Evolutionary conservation across 1,140 invertebrate species (phyloP).

Genomic region (Hycleus phaleratus): DNA sequence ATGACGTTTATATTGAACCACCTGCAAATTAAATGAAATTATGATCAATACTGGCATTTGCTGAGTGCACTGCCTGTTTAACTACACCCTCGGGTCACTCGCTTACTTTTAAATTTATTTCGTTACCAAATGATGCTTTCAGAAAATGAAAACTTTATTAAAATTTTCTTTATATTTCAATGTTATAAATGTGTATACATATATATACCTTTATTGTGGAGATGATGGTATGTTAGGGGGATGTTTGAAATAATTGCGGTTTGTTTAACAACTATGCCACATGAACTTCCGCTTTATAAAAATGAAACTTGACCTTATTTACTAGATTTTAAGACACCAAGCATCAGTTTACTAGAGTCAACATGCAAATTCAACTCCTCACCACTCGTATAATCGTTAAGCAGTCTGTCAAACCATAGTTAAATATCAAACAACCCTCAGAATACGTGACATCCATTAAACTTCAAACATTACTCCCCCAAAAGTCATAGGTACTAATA

Average conservation of each 20-base stretch:
- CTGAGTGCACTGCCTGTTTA: too few relatives aligned
- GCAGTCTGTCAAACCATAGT: conserved; percentile 11
- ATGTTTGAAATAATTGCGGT: background rate
- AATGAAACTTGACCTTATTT: conserved; percentile 13
- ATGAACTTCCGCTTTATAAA: conserved; percentile 3
- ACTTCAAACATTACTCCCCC: conserved; percentile 5
- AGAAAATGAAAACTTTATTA: too few relatives aligned
- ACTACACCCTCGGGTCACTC: too few relatives aligned
- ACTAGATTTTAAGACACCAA: conserved; percentile 10
- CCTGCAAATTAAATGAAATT: too few relatives aligned
- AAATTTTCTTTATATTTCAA: too few relatives aligned
- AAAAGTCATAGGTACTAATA: conserved; percentile 8
- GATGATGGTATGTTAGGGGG: background rate
- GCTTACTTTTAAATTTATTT: too few relatives aligned
- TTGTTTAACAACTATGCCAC: background rate
- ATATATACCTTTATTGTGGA: too few relatives aligned
- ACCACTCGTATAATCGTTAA: conserved; percentile 13
- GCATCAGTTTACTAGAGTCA: conserved; percentile 8
- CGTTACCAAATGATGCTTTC: too few relatives aligned
- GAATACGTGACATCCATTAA: conserved; percentile 13
- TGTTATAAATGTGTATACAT: too few relatives aligned
- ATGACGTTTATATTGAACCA: too few relatives aligned
- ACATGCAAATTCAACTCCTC: conserved; percentile 11
- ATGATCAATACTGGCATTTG: too few relatives aligned
- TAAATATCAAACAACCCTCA: conserved; percentile 12